Evolutionary conservation across 2,797 vertebrate genomes (phyloP).

Genomic region (Acropternis orthonyx): DNA sequence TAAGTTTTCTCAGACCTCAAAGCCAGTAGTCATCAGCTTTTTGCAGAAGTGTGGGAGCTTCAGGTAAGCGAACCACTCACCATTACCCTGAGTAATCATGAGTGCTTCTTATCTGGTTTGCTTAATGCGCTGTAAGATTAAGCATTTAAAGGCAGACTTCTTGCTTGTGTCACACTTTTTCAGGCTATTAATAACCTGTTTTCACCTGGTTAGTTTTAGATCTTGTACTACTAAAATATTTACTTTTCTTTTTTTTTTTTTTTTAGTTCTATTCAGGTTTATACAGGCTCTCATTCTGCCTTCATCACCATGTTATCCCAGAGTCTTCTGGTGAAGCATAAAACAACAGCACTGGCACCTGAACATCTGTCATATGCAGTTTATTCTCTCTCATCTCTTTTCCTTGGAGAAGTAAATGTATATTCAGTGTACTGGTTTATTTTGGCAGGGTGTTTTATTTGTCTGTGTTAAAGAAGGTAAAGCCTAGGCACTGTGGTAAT

Average conservation of each 20-base stretch:
- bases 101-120: conserved; percentile 27
- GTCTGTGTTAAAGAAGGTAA: neutral
- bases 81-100: neutral
- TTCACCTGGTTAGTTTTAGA: neutral
- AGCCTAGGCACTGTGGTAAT: neutral
- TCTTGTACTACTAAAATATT: neutral
- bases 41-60: neutral
- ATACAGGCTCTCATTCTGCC: neutral
- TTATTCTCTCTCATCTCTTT: neutral
- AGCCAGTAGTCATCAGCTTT: neutral
- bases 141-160: neutral
- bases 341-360: neutral
- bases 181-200: neutral
- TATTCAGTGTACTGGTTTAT: neutral
- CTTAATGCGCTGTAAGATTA: neutral
- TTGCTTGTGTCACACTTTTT: neutral
- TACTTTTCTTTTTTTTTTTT: neutral
- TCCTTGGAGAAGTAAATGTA: neutral
- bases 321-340: neutral
- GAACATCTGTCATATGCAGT: neutral
- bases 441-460: neutral
- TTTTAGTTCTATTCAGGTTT: neutral
- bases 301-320: neutral
- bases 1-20: neutral
- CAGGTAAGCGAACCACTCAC: neutral